Evolutionary conservation across 2,888 invertebrate genomes (phyloP), one percentile per base, ranked within the genome.

Genomic region (Cataglyphis rosenhaueri): DNA sequence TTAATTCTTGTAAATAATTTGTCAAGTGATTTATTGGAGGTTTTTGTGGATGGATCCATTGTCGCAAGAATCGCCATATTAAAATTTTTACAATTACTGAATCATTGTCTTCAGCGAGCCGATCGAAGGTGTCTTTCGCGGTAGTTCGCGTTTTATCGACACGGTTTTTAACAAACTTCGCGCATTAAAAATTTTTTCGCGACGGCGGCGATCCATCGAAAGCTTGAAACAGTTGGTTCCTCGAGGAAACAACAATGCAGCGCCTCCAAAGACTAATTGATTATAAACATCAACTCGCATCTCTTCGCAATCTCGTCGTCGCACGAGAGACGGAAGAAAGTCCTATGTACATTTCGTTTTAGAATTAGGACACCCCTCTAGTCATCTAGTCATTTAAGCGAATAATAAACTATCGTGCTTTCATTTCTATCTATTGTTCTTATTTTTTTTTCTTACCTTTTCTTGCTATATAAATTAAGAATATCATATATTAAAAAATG

Each of bases 191-290:
- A 44, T 35, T 64, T 6, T n/a, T 76, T 41, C 35, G 15, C 12
- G 61, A 25, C 15, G 4, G 21, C 78, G 85, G 86, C 86, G 75
- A 87, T 91, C 90, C 90, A 87, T 91, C 91, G 92, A 91, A 92
- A 93, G 93, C 93, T 92, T 94, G 92, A 93, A 91, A 92, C 91
- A 88, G 92, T 94, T 92, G 92, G 86, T 92, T 91, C 90, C 85
- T 86, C 79, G 84, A 83, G 35, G 85, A 84, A 91, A 86, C 93
- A 91, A 93, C 93, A 87, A 94, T 94, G 92, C 94, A 94, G 94
- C 94, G 91, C 94, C 94, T 94, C 94, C 94, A 94, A 94, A 94
- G 94, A 94, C 88, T 94, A 92, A 93, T 89, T 65, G 79, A 87
- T 73, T 79, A 81, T 61, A 76, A 81, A 61, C 29, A 38, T 57